Base-by-base conservation (phyloP, 2,888 invertebrate genomes). In the Prosapia bicincta region DNA sequence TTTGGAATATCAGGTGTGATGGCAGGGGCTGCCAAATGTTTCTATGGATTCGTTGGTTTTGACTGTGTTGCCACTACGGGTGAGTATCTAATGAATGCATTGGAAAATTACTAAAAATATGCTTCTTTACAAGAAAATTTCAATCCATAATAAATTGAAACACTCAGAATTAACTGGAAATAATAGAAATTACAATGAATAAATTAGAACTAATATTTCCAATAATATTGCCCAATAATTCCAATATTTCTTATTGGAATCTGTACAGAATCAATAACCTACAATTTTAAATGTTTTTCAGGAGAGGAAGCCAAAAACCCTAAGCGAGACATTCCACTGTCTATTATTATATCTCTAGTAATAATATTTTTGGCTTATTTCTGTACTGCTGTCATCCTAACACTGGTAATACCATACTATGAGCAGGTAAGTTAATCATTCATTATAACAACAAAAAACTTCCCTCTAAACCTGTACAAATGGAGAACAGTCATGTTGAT, bases 271-370 rank as follows among this genome's bases (percentile, higher is more conserved):
- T n/a, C n/a, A n/a, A n/a, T n/a, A n/a, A n/a, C n/a, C n/a, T n/a
- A n/a, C n/a, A n/a, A n/a, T n/a, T n/a, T n/a, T n/a, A n/a, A n/a
- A n/a, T n/a, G n/a, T n/a, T n/a, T n/a, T n/a, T n/a, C n/a, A n/a
- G n/a, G 88, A 0, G 98, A 98, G 84, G 98, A 98, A 85, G 97
- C 96, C 0, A 94, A 93, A 83, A 96, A 96, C 85, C 98, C 98
- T 0, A 93, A 96, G 84, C 88, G 90, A 78, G 92, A 95, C 80
- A 98, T 98, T 77, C 98, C 98, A 0, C 85, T 97, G 66, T 93
- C 97, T 28, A 98, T 98, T 78, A 91, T 96, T 0, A 83, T 95
- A 1, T 96, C 97, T 0, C 86, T 98, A 73, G 84, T 92, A 6
- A 89, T 96, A 75, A 94, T 97, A 72, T 97, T 97, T 83, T 83